Percentiles rank a stretch among this genome's conserved stretches.
Conservation (phyloP, 2,113 vertebrate species). For the human (Homo sapiens) region GRCh38 chr19:14704001-14704500, state of each 20-base stretch:
- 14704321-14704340: no score
- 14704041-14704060: background rate
- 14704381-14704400: no score
- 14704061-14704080: background rate
- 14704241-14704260: background rate
- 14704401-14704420: no score
- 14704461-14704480: no score
- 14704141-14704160: background rate
- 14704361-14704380: no score
- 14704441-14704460: no score
- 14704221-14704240: background rate
- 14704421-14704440: no score
- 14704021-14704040: background rate
- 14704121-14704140: background rate
- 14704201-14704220: background rate
- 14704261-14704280: background rate
- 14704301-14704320: no score
- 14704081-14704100: background rate
- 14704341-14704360: no score
- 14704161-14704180: background rate
- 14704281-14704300: background rate
- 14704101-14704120: background rate
- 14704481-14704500: no score
- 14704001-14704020: background rate
- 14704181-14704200: rapidly evolving